Conservation (phyloP, 2,797 vertebrate species). For the Protosalanx chinensis region DNA sequence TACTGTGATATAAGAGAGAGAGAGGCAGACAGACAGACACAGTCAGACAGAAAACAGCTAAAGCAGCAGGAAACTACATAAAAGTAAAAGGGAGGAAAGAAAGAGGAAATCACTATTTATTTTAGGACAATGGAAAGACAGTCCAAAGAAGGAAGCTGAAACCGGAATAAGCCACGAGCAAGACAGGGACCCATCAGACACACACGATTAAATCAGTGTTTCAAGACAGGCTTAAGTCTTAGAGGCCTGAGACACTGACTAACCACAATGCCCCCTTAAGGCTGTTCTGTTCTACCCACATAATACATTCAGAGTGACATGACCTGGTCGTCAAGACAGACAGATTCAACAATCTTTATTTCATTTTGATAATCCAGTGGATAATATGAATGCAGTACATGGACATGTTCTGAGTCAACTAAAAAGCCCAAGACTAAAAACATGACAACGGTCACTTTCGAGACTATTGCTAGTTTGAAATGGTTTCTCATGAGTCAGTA, state of each 20-base stretch:
- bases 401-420: too few species aligned
- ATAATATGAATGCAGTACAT: too few species aligned
- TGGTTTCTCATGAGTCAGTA: neutral
- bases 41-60: neutral
- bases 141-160: constrained; percentile 50
- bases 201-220: constrained; percentile 21
- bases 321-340: neutral
- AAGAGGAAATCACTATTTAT: constrained; percentile 57
- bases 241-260: constrained; percentile 16
- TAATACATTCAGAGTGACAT: neutral
- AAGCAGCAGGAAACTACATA: constrained; percentile 49
- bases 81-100: constrained; percentile 51
- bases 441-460: neutral
- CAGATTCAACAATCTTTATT: neutral
- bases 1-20: neutral
- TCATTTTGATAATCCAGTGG: neutral
- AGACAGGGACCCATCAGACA: constrained; percentile 5
- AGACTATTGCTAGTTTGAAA: neutral
- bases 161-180: constrained; percentile 47
- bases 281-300: constrained; percentile 9
- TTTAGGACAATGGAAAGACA: constrained; percentile 60
- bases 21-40: neutral
- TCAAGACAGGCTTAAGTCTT: constrained; percentile 5
- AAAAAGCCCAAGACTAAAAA: too few species aligned
- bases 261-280: constrained; percentile 25